Evolutionary conservation across 2,888 invertebrate species (phyloP), one percentile per base, ranked within the genome.

Genomic region (Melanostoma scalare): DNA sequence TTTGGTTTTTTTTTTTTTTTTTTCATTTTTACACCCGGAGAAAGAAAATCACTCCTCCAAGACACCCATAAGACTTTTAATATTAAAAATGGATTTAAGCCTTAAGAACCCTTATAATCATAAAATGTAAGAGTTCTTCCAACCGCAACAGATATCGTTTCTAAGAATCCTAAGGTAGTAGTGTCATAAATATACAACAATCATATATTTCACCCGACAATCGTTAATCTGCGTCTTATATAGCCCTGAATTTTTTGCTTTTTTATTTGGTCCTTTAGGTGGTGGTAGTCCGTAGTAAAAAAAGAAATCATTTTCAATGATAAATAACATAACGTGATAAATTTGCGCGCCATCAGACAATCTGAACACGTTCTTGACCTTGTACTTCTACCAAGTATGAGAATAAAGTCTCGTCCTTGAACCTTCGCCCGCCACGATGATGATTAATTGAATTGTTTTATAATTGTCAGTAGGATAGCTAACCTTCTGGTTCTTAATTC

Each of bases 231-330:
- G 55, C 52, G 40, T 53, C 71, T 44, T 60, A 56, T 52, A 20
- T 38, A 9, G 6, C n/a, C 36, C n/a, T n/a, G n/a, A n/a, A n/a
- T n/a, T n/a, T n/a, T n/a, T n/a, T n/a, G n/a, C n/a, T 31, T 38
- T 63, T 68, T 63, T 67, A 50, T 76, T 38, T 6, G 30, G 56
- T 72, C 71, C 71, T 60, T 76, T 63, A 71, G 72, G 72, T 46
- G 30, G 50, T 40, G 0, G 8, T 35, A 46, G 35, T 9, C 53
- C 55, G 40, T 20, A 20, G 20, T 20, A 20, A 30, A 35, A 65
- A 61, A 50, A 68, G 42, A 72, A 67, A 40, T 40, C 31, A 58
- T 73, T 77, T 60, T 67, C 55, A 60, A 76, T 81, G 81, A 77
- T 61, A 56, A 68, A 79, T 71, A 44, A 56, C 52, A 50, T 31